phyloP scores from a whole-genome alignment of 2,888 invertebrate genomes.

The Sisyra nigra region DNA sequence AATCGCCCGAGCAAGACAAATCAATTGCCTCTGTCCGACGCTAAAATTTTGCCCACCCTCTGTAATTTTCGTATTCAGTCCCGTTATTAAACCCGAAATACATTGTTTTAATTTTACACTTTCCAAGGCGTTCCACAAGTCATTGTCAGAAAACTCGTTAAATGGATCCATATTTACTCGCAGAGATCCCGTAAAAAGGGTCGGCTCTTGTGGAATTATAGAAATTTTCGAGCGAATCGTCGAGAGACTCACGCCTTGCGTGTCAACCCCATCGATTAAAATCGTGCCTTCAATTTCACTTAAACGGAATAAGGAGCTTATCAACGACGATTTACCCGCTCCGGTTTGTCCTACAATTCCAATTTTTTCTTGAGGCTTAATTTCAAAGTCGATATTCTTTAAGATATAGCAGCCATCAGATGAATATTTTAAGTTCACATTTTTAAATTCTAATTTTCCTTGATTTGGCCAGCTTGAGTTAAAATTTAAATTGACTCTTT shows the following conservation, averaged over 20 bases:
- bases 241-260: conserved; percentile 37
- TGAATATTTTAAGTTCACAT: conserved; percentile 48
- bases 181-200: conserved; percentile 43
- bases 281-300: conserved; percentile 49
- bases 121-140: conserved; percentile 36
- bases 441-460: conserved; percentile 44
- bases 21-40: conserved; percentile 63
- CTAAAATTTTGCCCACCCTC: conserved; percentile 65
- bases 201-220: conserved; percentile 47
- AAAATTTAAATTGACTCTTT: conserved; percentile 28
- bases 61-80: conserved; percentile 48
- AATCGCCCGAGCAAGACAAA: conserved; percentile 66
- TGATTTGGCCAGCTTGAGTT: conserved; percentile 48
- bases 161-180: conserved; percentile 50
- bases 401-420: conserved; percentile 46
- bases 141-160: conserved; percentile 28
- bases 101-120: conserved; percentile 30
- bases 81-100: conserved; percentile 28
- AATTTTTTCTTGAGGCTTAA: conserved; percentile 47
- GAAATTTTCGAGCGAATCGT: conserved; percentile 40
- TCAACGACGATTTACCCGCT: neutral
- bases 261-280: conserved; percentile 49
- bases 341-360: conserved; percentile 1
- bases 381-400: conserved; percentile 48
- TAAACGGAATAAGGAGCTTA: conserved; percentile 22